These are phyloP conservation scores for Blastobasis adustella DNA, from an alignment of 2,888 invertebrate species.

Conservation along the genomic window DNA sequence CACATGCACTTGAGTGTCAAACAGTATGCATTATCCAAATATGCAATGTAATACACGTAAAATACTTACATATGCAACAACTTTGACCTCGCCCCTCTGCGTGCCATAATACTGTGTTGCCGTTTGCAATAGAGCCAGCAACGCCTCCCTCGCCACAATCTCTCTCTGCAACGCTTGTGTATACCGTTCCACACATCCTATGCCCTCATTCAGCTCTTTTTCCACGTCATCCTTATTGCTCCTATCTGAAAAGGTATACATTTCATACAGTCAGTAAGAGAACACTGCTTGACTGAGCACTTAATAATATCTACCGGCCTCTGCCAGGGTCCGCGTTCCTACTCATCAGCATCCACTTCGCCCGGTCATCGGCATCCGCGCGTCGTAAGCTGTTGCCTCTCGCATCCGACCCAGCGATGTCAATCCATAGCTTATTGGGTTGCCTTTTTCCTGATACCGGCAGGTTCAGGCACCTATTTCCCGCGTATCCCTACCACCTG, in stretches of 20 bases:
- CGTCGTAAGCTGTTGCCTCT: no score
- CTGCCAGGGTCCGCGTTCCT: no score
- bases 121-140: conserved; percentile 85
- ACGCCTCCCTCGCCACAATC: conserved; percentile 84
- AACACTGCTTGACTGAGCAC: not conserved
- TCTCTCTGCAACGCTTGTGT: conserved; percentile 87
- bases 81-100: conserved; percentile 95
- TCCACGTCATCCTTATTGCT: conserved; percentile 91
- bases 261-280: conserved; percentile 1
- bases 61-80: conserved; percentile 92
- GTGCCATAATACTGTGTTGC: conserved; percentile 92
- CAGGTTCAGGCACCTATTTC: not conserved
- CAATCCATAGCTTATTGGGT: no score
- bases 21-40: no score
- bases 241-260: conserved; percentile 74
- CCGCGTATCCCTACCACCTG: not conserved
- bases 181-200: conserved; percentile 85
- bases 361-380: no score
- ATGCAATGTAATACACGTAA: no score
- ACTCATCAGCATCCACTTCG: no score
- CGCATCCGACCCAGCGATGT: no score
- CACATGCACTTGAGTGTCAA: no score
- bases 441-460: no score
- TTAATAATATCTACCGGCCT: not conserved
- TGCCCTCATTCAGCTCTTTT: conserved; percentile 89